Percentiles rank a stretch among this genome's conserved stretches.
These are phyloP conservation scores for Ellobium chinense DNA, from an alignment of 2,888 invertebrate genomes.

Conservation along the genomic window DNA sequence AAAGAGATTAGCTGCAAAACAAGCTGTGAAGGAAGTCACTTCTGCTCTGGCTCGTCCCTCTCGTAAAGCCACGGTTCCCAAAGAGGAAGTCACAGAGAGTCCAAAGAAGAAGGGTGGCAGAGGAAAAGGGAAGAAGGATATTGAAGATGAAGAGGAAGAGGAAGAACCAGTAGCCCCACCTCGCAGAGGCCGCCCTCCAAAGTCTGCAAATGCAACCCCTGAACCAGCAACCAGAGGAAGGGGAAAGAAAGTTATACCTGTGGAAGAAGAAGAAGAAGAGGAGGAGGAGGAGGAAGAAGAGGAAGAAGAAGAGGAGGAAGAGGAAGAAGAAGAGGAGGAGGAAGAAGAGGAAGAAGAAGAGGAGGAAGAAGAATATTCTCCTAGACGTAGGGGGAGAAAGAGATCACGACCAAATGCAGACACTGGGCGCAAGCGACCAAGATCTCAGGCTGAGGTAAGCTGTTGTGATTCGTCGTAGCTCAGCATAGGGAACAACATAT, in stretches of 20 bases:
- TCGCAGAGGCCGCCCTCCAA: conserved; percentile 54
- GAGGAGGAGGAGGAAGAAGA: conserved; percentile 38
- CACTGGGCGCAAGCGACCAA: conserved; percentile 36
- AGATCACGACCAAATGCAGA: conserved; percentile 2
- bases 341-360: conserved; percentile 25
- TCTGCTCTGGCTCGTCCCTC: background rate
- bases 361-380: conserved; percentile 40
- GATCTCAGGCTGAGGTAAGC: conserved; percentile 42
- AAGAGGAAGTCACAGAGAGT: background rate
- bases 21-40: conserved; percentile 1
- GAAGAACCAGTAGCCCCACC: conserved; percentile 47
- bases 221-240: conserved; percentile 46
- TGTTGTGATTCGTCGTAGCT: background rate
- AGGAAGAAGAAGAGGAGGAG: conserved; percentile 47
- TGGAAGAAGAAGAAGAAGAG: conserved; percentile 42
- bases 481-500: too few relatives aligned
- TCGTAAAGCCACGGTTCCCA: conserved; percentile 19
- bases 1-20: background rate
- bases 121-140: conserved; percentile 16
- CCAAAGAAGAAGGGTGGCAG: conserved; percentile 19
- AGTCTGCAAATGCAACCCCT: conserved; percentile 7
- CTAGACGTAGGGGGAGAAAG: conserved; percentile 10
- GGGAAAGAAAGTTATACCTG: conserved; percentile 48
- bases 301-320: conserved; percentile 54
- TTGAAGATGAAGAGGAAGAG: conserved; percentile 50